phyloP scores from a whole-genome alignment of 37 sponge, comb jelly and placozoan genomes.

The Lycopodina hypogea region DNA sequence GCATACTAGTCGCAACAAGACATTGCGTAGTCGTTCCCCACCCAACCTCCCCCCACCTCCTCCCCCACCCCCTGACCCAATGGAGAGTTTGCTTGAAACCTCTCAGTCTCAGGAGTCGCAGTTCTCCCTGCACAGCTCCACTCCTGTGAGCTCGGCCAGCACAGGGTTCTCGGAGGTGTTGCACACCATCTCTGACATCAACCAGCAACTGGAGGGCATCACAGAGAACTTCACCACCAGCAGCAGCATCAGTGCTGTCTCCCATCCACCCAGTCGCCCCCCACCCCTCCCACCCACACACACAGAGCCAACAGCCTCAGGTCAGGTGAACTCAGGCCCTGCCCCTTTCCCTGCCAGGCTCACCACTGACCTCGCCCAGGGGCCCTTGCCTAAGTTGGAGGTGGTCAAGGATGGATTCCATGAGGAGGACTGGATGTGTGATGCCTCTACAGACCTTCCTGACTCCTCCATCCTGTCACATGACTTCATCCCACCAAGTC shows the following conservation, averaged over 20 bases:
- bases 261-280: neutral
- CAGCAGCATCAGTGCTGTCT: neutral
- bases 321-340: neutral
- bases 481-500: neutral
- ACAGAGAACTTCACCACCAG: neutral
- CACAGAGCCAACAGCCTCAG: neutral
- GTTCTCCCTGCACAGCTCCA: neutral
- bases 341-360: neutral
- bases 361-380: neutral
- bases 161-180: conserved; percentile 31
- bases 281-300: neutral
- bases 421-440: conserved; percentile 24
- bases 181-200: conserved; percentile 27
- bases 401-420: neutral
- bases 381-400: neutral
- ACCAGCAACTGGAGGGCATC: conserved; percentile 33
- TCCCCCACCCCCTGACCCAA: conserved; percentile 24
- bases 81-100: neutral
- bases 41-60: conserved; percentile 60
- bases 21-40: conserved; percentile 47
- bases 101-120: neutral
- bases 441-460: neutral
- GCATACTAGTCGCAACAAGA: conserved; percentile 10
- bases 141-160: neutral
- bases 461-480: neutral